These are phyloP conservation scores for Anableps anableps DNA, from an alignment of 2,797 vertebrate species.

Conservation along the genomic window DNA sequence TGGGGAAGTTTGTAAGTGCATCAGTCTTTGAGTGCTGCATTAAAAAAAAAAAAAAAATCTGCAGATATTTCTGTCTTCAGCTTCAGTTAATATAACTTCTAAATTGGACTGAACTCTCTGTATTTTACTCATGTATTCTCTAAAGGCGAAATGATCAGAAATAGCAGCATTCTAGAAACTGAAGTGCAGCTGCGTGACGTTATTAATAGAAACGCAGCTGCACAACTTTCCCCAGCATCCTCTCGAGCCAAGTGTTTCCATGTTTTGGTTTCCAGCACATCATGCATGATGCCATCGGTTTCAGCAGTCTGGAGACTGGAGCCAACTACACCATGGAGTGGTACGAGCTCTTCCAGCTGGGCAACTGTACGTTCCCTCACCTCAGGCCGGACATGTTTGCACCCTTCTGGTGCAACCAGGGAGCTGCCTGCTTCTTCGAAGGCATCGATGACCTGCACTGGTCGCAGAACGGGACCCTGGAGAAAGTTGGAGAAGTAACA, in stretches of 20 bases:
- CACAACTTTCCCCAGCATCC: neutral
- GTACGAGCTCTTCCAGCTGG: constrained; percentile 98
- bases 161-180: neutral
- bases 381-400: constrained; percentile 79
- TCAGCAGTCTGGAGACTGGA: constrained; percentile 85
- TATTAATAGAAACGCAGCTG: constrained; percentile 30
- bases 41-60: neutral
- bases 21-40: neutral
- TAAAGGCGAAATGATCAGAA: constrained; percentile 7
- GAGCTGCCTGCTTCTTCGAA: constrained; percentile 95
- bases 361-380: constrained; percentile 98
- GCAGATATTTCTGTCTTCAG: neutral
- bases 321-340: constrained; percentile 96
- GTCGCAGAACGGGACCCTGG: constrained; percentile 93
- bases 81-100: neutral
- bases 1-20: constrained; percentile 90
- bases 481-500: constrained; percentile 86
- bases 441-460: constrained; percentile 95
- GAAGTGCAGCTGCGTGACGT: constrained; percentile 19
- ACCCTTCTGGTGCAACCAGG: constrained; percentile 99
- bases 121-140: neutral
- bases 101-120: neutral
- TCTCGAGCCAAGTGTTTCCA: neutral
- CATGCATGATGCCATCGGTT: constrained; percentile 98
- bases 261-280: constrained; percentile 85